Conservation (phyloP, 2,888 invertebrate species). For the Piscicola geometra region DNA sequence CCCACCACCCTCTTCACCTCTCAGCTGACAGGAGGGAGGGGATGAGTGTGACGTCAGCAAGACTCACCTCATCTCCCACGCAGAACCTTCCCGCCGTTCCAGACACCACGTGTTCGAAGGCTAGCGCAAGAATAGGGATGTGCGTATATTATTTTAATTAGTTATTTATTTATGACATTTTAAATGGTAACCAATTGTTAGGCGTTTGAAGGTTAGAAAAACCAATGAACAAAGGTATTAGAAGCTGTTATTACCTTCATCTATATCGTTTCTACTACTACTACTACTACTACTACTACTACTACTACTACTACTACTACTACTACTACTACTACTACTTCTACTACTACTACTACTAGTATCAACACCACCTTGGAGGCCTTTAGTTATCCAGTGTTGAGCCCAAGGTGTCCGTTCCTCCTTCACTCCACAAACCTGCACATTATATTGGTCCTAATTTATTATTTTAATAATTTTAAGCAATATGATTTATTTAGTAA, state of each 20-base stretch:
- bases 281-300: conserved; percentile 29
- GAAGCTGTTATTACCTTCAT: neutral
- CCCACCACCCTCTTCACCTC: no score
- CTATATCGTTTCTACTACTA: conserved; percentile 9
- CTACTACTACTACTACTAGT: conserved; percentile 17
- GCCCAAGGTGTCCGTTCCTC: conserved; percentile 80
- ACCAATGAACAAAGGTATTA: neutral
- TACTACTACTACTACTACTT: conserved; percentile 6
- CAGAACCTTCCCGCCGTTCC: conserved; percentile 73
- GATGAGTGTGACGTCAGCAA: conserved; percentile 90
- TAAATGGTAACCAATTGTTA: no score
- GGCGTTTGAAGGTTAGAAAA: no score
- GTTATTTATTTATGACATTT: no score
- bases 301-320: conserved; percentile 18
- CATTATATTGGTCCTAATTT: no score
- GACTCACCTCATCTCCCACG: conserved; percentile 84
- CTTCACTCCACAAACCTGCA: conserved; percentile 13
- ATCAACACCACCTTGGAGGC: conserved; percentile 65
- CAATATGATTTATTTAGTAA: no score
- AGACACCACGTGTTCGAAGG: conserved; percentile 78
- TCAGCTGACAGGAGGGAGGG: conserved; percentile 92
- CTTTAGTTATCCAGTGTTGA: conserved; percentile 82
- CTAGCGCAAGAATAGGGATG: conserved; percentile 55
- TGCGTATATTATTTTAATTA: no score
- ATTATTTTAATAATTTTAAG: no score